Base-by-base conservation (phyloP, 2,113 vertebrate species). In the Choloepus hoffmanni region DNA sequence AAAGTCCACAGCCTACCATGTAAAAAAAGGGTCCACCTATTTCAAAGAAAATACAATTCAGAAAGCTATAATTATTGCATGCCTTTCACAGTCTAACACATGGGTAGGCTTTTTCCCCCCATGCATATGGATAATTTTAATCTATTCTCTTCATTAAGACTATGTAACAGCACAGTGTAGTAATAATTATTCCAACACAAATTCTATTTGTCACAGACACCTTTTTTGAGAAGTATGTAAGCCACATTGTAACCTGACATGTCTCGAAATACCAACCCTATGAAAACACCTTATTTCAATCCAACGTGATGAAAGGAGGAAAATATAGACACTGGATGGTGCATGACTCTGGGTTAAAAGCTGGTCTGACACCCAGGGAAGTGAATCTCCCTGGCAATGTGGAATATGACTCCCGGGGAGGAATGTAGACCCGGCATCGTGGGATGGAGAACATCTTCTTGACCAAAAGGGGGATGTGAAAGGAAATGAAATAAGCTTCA, bases 11-110 rank as follows among this genome's bases (percentile, higher is more conserved):
- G 28, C 28, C 45, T 67, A 85, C 30, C 74, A 78, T 85, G 11
- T 92, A 58, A 92, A 91, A 94, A 50, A 93, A 43, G 40, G 45
- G 58, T 48, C 68, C 50, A 48, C 58, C 15, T 92, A 79, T 86
- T 93, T 84, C 68, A 21, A 96, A 96, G 73, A 96, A 63, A 95
- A 58, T 65, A 77, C 2, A 62, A 5, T 33, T 10, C n/a, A 72
- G n/a, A 67, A 85, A 86, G 96, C 28, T 76, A 24, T 30, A 95
- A 85, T 26, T 45, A 55, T 28, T 28, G 9, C n/a, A 55, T 45
- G 40, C 62, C 50, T 78, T 91, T 79, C 72, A 60, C 33, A 79
- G 53, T 36, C 74, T 89, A 74, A 74, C 50, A 82, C 26, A 77
- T 19, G 67, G 12, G 72, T 58, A 83, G 85, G 58, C 58, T 60